Evolutionary conservation across 2,113 vertebrate genomes (phyloP).

Genomic region (Oreochromis tanganicae): DNA sequence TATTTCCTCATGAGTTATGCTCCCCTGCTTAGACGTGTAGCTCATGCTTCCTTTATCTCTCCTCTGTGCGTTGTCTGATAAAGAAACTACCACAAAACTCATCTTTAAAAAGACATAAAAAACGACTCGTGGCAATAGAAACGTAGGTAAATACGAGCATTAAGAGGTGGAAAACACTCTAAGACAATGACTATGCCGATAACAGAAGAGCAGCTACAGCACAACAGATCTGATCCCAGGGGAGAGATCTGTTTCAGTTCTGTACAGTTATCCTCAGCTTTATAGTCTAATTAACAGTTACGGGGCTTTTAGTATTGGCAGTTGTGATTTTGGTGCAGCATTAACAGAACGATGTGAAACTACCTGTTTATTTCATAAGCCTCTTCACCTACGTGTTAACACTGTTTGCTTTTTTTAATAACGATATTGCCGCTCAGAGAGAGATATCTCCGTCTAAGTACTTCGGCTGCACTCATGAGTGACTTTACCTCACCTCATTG

Average conservation of each 20-base stretch:
- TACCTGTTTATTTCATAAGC: background rate
- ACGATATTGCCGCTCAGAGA: constrained; percentile 7
- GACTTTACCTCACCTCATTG: background rate
- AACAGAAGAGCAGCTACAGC: constrained; percentile 11
- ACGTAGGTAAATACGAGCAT: background rate
- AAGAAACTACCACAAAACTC: background rate
- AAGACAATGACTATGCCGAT: background rate
- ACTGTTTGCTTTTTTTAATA: background rate
- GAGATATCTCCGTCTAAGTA: background rate
- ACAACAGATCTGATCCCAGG: constrained; percentile 8
- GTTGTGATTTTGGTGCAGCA: background rate
- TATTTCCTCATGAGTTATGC: background rate
- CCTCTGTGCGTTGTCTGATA: background rate
- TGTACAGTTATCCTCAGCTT: constrained; percentile 3
- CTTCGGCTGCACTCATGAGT: background rate
- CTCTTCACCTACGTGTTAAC: background rate
- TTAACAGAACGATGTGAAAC: background rate
- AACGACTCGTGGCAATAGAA: background rate
- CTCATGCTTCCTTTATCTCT: background rate
- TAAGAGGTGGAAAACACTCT: constrained; percentile 1
- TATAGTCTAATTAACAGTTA: constrained; percentile 29
- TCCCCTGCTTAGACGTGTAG: background rate
- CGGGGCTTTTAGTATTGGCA: constrained; percentile 16
- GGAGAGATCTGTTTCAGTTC: constrained; percentile 10
- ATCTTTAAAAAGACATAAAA: background rate